Evolutionary conservation across 1,140 invertebrate species (phyloP), one percentile per base, ranked within the genome.

Genomic region (Pseudomyrmex flavicornis): DNA sequence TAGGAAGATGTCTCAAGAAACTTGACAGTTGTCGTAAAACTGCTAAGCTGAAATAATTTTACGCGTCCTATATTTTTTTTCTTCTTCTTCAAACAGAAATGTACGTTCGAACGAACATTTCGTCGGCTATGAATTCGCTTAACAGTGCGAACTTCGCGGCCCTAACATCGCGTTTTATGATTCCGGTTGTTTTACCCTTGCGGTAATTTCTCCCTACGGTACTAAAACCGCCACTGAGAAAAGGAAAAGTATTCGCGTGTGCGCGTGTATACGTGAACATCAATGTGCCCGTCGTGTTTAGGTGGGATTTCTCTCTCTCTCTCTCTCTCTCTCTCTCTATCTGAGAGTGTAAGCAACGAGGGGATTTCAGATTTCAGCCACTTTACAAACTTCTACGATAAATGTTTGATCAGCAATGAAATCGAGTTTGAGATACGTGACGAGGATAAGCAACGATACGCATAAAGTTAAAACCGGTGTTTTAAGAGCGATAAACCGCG

Each of bases 161-260:
- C 20, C 44, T 70, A 62, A 80, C 69, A 50, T 17, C 35, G 35
- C 62, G 35, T 72, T 72, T 72, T 26, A 80, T 58, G 66, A 26
- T 80, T 80, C 65, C 22, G 20, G 54, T 26, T 80, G 44, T 56
- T 50, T 70, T 69, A 35, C 15, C n/a, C 50, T 13, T 52, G 54
- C 4, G 44, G 68, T 85, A 83, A 89, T 85, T 83, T 22, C 58
- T 89, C 88, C 76, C 76, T 1, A 2, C 15, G 83, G 83, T 87
- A 89, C 84, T 89, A 89, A 89, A 89, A 89, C 48, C 56, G 52
- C 48, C 68, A 83, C 87, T 76, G 74, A 66, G 65, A 65, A 82
- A 35, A 87, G 75, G 56, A 76, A 72, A 88, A 89, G 75, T 82
- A 84, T 73, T 83, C 52, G 72, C 13, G 56, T 48, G n/a, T 15